Percentiles rank a stretch among this genome's conserved stretches.
phyloP scores from a whole-genome alignment of 2,113 vertebrate species.

The Paratilapia polleni region DNA sequence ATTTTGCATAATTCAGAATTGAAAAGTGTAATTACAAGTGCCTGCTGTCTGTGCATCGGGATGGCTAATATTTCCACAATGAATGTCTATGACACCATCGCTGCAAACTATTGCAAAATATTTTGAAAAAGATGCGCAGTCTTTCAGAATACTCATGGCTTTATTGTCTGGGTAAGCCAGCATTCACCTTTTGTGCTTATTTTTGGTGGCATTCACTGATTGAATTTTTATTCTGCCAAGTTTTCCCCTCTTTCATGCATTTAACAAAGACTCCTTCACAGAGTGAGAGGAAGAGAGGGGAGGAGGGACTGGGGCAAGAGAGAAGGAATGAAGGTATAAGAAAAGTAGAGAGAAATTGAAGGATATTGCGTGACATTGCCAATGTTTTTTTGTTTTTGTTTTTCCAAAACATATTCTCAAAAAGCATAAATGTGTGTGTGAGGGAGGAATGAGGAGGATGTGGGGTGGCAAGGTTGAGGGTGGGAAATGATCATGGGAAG shows the following conservation, averaged over 20 bases:
- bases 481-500: slow-evolving; percentile 18
- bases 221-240: slow-evolving; percentile 62
- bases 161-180: slow-evolving; percentile 46
- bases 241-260: slow-evolving; percentile 53
- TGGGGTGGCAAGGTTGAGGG: background rate
- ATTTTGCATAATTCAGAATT: background rate
- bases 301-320: background rate
- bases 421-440: background rate
- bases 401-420: slow-evolving; percentile 8
- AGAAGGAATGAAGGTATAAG: slow-evolving; percentile 4
- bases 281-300: background rate
- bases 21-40: slow-evolving; percentile 16
- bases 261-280: slow-evolving; percentile 63
- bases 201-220: slow-evolving; percentile 50
- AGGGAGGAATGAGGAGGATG: background rate
- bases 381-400: background rate
- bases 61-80: slow-evolving; percentile 13
- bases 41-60: background rate
- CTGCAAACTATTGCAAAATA: slow-evolving; percentile 11
- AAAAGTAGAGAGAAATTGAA: slow-evolving; percentile 42
- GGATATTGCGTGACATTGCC: slow-evolving; percentile 32
- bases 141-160: slow-evolving; percentile 25
- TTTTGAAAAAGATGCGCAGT: slow-evolving; percentile 31
- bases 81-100: background rate
- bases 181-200: slow-evolving; percentile 53